phyloP scores from a whole-genome alignment of 1,140 invertebrate genomes.

The Pseudoatta argentina region DNA sequence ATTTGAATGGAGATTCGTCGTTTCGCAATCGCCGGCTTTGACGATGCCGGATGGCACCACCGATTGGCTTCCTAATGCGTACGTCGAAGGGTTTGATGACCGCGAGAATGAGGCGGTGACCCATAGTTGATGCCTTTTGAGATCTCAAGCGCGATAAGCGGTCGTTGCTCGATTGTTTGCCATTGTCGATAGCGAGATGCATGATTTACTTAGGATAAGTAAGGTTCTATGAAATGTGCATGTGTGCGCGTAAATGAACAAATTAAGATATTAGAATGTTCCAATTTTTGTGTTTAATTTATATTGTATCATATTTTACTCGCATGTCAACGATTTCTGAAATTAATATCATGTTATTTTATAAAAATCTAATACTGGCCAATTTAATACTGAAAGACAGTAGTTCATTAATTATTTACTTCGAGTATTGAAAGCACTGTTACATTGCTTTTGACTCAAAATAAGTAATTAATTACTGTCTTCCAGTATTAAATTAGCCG shows the following conservation, averaged over 20 bases:
- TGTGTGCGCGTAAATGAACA: background rate
- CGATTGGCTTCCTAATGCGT: slow-evolving; percentile 19
- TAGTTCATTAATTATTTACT: too few species aligned
- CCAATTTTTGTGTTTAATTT: background rate
- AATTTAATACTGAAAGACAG: too few species aligned
- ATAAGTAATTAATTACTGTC: too few species aligned
- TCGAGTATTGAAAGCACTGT: too few species aligned
- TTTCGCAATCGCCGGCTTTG: slow-evolving; percentile 26
- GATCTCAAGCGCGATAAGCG: slow-evolving; percentile 33
- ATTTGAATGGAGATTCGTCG: slow-evolving; percentile 19
- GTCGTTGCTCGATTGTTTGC: background rate
- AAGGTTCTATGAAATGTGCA: background rate
- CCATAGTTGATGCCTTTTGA: slow-evolving; percentile 29
- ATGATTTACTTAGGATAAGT: slow-evolving; percentile 6
- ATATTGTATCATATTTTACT: background rate
- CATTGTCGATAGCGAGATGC: background rate
- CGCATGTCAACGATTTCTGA: background rate
- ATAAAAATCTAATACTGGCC: too few species aligned
- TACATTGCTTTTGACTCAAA: too few species aligned
- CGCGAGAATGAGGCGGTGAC: slow-evolving; percentile 30
- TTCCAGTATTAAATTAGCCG: too few species aligned
- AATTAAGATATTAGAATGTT: background rate
- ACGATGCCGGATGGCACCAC: background rate
- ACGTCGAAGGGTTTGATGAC: slow-evolving; percentile 20
- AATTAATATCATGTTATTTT: background rate